Evolutionary conservation across 2,888 invertebrate species (phyloP).

Genomic region (Hyles lineata): DNA sequence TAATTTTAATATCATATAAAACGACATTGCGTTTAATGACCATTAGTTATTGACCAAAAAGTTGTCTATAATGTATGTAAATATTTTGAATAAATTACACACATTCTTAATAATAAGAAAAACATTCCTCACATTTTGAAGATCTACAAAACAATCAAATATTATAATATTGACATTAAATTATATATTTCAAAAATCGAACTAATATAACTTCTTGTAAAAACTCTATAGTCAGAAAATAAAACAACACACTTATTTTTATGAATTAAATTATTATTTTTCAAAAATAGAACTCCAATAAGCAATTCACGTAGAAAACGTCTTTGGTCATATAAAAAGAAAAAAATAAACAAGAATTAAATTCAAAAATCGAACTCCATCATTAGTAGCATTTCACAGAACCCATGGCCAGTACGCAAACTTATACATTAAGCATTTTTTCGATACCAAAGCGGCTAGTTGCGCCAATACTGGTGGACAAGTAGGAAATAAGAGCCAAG

Average conservation of each 20-base stretch:
- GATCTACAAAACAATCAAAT: too few species aligned
- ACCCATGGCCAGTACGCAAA: not conserved
- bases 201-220: not conserved
- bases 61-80: too few species aligned
- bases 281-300: not conserved
- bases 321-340: not conserved
- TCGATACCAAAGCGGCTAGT: conserved; percentile 18
- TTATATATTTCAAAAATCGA: not conserved
- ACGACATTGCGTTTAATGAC: not conserved
- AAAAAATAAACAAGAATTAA: too few species aligned
- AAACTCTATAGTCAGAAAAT: too few species aligned
- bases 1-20: not conserved
- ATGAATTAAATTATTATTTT: not conserved
- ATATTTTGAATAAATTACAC: too few species aligned
- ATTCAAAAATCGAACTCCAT: too few species aligned
- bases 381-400: too few species aligned
- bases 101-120: too few species aligned
- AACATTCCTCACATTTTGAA: too few species aligned
- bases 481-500: conserved; percentile 81
- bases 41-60: too few species aligned
- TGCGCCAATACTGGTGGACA: conserved; percentile 37
- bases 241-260: not conserved
- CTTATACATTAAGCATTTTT: not conserved
- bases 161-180: too few species aligned
- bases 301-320: not conserved